Evolutionary conservation across 2,888 invertebrate genomes (phyloP), one percentile per base, ranked within the genome.

Genomic region (Timema podura): DNA sequence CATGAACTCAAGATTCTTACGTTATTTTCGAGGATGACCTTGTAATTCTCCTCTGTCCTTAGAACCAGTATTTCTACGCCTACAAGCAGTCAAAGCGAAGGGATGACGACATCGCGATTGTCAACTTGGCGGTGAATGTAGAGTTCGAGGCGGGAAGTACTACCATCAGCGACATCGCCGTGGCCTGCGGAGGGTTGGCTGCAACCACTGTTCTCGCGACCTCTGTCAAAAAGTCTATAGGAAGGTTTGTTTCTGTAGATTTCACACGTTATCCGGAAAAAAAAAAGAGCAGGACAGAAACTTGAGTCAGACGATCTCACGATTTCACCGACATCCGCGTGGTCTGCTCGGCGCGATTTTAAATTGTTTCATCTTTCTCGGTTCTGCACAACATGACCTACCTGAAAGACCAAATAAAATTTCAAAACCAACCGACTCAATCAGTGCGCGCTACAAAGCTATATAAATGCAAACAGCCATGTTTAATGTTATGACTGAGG

Each of bases 51-150:
- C 30, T 30, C 30, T 30, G 10, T 48, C 74, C 72, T 16, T 72
- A 83, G 77, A 83, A 86, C 76, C 91, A 94, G 82, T 91, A 88
- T 82, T 89, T 94, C 77, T 67, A 68, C 77, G 92, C 92, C 0
- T 95, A 91, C 78, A 98, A 98, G 80, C 97, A 97, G 85, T 91
- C 97, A 0, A 90, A 91, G 77, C 83, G 98, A 72, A 85, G 93
- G 70, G 97, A 98, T 76, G 97, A 98, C 79, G 98, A 98, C 79
- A 97, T 98, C 75, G 94, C 97, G 5, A 96, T 98, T 76, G 97
- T 97, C 0, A 98, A 96, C 77, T 89, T 91, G 70, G 91, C 92
- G 0, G 85, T 96, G 74, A 90, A 89, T 78, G 87, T 96, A 0
- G 81, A 79, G 65, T 88, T 96, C 73, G 80, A 87, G 76, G 78